Evolutionary conservation across 1,140 invertebrate species (phyloP), one percentile per base, ranked within the genome.

Genomic region (Formica selysi): DNA sequence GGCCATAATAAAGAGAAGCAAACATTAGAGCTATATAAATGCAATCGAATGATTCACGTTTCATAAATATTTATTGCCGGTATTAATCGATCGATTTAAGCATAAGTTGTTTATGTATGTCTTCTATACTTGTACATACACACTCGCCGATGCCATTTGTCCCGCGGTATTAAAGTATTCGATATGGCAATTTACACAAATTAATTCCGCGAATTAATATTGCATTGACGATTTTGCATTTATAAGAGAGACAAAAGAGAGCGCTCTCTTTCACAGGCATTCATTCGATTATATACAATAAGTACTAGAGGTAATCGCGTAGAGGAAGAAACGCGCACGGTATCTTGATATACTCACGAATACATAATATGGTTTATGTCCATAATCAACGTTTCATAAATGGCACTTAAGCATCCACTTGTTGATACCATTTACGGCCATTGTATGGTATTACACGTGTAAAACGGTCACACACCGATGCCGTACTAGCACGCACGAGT

Each of bases 321-420:
- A 48, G 68, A 62, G 67, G 78, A 87, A 89, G 88, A 90, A 89
- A 90, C 64, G 86, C 87, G 4, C 16, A 80, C 64, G 73, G 67
- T 91, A 89, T 87, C 90, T 91, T 89, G 88, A 87, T 83, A 67
- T 67, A 87, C 59, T 64, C 65, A 70, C 80, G 83, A 90, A 91
- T 90, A 90, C 85, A 79, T 90, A 89, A 90, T 90, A 76, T 88
- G 89, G 86, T 92, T 91, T 92, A 92, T 91, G 86, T 88, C 87
- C 88, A 91, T 92, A 92, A 92, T 92, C 87, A 92, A 92, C 86
- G 87, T 88, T 90, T 90, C 92, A 86, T 93, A 92, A 92, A 93
- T 92, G 88, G 88, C 87, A 90, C 90, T 90, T 91, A 94, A 93
- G 92, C 88, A 93, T 94, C 93, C 92, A 94, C 92, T 93, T 91